Base-by-base conservation (phyloP, 2,113 vertebrate genomes). In the Charina bottae region DNA sequence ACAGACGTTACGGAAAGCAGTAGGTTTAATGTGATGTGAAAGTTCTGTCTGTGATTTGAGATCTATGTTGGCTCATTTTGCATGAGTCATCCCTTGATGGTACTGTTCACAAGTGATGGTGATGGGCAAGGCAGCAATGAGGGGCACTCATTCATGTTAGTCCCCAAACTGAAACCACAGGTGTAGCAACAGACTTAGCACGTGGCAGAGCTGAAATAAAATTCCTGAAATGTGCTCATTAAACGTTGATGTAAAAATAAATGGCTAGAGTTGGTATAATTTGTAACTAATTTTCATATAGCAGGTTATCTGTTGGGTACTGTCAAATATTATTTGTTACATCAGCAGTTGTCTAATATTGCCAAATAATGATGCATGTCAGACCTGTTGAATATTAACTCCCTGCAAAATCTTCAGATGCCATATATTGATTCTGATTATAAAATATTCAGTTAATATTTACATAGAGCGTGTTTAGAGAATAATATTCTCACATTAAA, bases 371-470 rank as follows among this genome's bases (percentile, higher is more conserved):
- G n/a, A 42, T 56, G 54, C 28, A 21, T 56, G 54, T 87, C 54
- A 87, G 55, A 85, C 42, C 42, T 85, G 83, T 85, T 28, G 23
- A 53, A 85, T 85, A 85, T 53, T 85, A 53, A 53, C 83, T 55
- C 17, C 15, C 85, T 33, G n/a, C 87, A 60, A 88, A 60, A 88
- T 88, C 56, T 60, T 88, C 54, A 21, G 49, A 86, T 58, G 55
- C n/a, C 87, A 89, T 49, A 89, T 89, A 46, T 89, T 89, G 87
- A 64, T 19, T 37, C 42, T 88, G 33, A 37, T 37, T 88, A 60
- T 59, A 46, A 88, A 88, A 46, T 37, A 62, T 60, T 62, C 33
- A 68, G 3, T 53, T 15, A 55, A 37, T 88, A 42, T 59, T 88
- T 59, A 59, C n/a, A 85, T 49, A 55, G 24, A 55, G n/a, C 28